Evolutionary conservation across 2,888 invertebrate species (phyloP), one percentile per base, ranked within the genome.

Genomic region (Machimus atricapillus): DNA sequence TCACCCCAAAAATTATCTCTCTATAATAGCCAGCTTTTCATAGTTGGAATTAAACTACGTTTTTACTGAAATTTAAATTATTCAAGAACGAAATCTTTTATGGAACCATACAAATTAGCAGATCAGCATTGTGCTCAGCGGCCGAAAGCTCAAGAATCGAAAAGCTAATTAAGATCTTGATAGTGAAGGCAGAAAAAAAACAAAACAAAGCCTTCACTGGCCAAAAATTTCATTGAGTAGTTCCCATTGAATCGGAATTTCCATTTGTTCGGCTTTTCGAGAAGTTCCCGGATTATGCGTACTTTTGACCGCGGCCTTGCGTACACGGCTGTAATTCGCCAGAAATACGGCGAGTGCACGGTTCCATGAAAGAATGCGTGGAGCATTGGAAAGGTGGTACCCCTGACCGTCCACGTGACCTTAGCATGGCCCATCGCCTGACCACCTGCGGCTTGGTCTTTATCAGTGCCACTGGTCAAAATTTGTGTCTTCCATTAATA

Each of bases 381-480:
- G 19, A 8, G 14, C 19, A 40, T 78, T 78, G 78, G 40, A 78
- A 40, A 40, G 77, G 40, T 43, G 43, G 12, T 78, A 78, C 43
- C 78, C 78, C n/a, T 78, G 78, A 78, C 78, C 78, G 23, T 66
- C 43, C 19, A 8, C 4, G 40, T 19, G 43, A 40, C 78, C 78
- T 78, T 78, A 78, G 23, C 78, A 43, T 23, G 78, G 78, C 40
- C 78, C 40, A 40, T 78, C 78, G 43, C 43, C 23, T 40, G 23
- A 78, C 78, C 78, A 40, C 37, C 78, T 46, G 23, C 23, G 46
- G 19, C 37, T 27, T n/a, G 19, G 78, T 78, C 78, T 78, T 23
- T 78, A 78, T 78, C 23, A 78, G n/a, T 78, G 43, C 78, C 78
- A 78, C 78, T 23, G 78, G 6, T 78, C 46, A 23, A 78, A 40